These are phyloP conservation scores for Cephus pulcher DNA, from an alignment of 2,888 invertebrate genomes.

Conservation along the genomic window DNA sequence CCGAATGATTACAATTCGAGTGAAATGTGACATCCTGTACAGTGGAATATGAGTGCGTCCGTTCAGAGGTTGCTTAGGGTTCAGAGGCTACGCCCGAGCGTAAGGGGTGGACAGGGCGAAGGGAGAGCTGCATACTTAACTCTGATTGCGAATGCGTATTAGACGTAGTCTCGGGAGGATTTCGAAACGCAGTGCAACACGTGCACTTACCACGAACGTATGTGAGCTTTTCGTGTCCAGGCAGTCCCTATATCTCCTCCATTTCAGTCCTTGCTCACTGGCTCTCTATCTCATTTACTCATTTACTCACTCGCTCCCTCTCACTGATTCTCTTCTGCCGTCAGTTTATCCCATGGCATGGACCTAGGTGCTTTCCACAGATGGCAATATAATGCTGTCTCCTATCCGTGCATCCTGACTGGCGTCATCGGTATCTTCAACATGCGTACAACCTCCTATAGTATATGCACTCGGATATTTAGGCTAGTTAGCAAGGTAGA, in stretches of 20 bases:
- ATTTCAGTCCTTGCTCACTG: not conserved
- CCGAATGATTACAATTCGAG: not conserved
- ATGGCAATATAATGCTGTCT: not conserved
- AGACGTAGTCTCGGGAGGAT: not conserved
- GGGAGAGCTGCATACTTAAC: constrained; percentile 29
- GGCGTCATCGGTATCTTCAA: not conserved
- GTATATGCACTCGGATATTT: not conserved
- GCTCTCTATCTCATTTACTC: not conserved
- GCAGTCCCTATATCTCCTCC: not conserved
- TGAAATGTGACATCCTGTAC: not conserved
- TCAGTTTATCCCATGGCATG: not conserved
- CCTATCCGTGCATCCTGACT: not conserved
- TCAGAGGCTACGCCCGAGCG: not conserved
- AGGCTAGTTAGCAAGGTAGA: not conserved
- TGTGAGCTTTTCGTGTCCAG: not conserved
- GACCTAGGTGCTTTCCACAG: not conserved
- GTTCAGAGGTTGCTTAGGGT: not conserved
- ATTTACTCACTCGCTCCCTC: not conserved
- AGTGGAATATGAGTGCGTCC: not conserved
- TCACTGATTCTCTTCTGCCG: not conserved
- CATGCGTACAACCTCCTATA: not conserved
- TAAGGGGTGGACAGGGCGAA: not conserved
- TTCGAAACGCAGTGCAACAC: constrained; percentile 5
- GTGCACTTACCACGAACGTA: not conserved
- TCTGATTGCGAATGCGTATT: constrained; percentile 38